Evolutionary conservation across 1,140 invertebrate species (phyloP), one percentile per base, ranked within the genome.

Genomic region (Drosophila arawakana): DNA sequence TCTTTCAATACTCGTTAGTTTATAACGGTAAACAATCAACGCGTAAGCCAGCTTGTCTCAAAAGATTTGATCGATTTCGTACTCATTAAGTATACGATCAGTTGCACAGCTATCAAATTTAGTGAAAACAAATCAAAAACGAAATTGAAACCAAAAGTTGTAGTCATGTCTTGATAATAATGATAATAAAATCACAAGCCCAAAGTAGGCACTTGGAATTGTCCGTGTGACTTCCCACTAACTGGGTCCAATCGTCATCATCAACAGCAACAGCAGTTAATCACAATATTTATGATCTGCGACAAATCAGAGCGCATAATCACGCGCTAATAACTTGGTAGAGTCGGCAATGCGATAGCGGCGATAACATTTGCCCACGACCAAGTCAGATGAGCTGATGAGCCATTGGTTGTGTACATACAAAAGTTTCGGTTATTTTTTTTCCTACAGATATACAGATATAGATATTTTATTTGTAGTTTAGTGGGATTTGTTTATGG

Each of bases 291-390:
- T 88, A 88, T 66, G 80, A 88, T 83, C 54, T 50, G 35, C 47
- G 55, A 49, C 55, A 76, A 88, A 86, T 88, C 83, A 73, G 76
- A 77, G 68, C 73, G 60, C 73, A 61, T 88, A 86, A 86, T 86
- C 82, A 88, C 80, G 83, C 80, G 83, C 83, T 86, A 88, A 86
- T 86, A 80, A 68, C 68, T 25, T 35, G 50, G 60, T n/a, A 71
- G 52, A 18, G 35, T 61, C 41, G 13, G 44, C 35, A 25, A 21
- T 34, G 15, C 52, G 68, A 79, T 73, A 76, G 70, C 76, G 21
- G 15, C 18, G n/a, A 15, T 11, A 10, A 65, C 54, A 39, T 25
- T 46, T 44, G 50, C 21, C 62, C 49, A 30, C 25, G 5, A 44
- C 58, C 39, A 11, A 55, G 62, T 65, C 61, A 41, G 52, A 58